Percentiles rank a stretch among this genome's conserved stretches.
These are phyloP conservation scores for Melanotaenia boesemani DNA, from an alignment of 2,797 vertebrate species.

Conservation along the genomic window DNA sequence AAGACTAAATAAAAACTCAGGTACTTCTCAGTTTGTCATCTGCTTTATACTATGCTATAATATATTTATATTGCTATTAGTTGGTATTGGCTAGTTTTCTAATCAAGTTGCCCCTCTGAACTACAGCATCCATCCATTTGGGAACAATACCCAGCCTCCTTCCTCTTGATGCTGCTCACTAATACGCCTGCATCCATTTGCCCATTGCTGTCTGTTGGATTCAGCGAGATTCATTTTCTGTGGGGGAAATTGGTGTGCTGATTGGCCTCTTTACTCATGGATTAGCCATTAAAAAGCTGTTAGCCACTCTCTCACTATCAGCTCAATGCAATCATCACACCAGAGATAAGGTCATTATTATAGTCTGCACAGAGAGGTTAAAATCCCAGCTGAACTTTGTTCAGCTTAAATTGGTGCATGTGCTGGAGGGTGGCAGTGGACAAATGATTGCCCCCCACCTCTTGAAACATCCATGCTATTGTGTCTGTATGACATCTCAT, in stretches of 20 bases:
- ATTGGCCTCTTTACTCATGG: slow-evolving; percentile 83
- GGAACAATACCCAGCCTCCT: slow-evolving; percentile 65
- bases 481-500: slow-evolving; percentile 49
- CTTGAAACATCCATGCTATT: slow-evolving; percentile 66
- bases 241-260: slow-evolving; percentile 75
- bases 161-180: slow-evolving; percentile 53
- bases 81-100: slow-evolving; percentile 70
- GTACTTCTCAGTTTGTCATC: slow-evolving; percentile 27
- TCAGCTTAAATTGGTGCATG: slow-evolving; percentile 72
- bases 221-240: slow-evolving; percentile 78
- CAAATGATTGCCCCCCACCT: slow-evolving; percentile 67
- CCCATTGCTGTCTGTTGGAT: slow-evolving; percentile 60
- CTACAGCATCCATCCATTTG: slow-evolving; percentile 71
- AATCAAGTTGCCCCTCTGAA: slow-evolving; percentile 69
- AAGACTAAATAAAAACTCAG: slow-evolving; percentile 20
- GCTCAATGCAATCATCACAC: slow-evolving; percentile 75
- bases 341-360: slow-evolving; percentile 80
- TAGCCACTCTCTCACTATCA: slow-evolving; percentile 77
- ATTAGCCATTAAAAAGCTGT: slow-evolving; percentile 86
- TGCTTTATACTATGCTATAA: slow-evolving; percentile 16
- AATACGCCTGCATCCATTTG: slow-evolving; percentile 70
- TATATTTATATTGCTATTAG: slow-evolving; percentile 63
- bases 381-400: slow-evolving; percentile 76
- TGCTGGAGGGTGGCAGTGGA: slow-evolving; percentile 72
- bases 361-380: slow-evolving; percentile 72